Evolutionary conservation across 2,888 invertebrate genomes (phyloP), one percentile per base, ranked within the genome.

Genomic region (Matsumyia berberina): DNA sequence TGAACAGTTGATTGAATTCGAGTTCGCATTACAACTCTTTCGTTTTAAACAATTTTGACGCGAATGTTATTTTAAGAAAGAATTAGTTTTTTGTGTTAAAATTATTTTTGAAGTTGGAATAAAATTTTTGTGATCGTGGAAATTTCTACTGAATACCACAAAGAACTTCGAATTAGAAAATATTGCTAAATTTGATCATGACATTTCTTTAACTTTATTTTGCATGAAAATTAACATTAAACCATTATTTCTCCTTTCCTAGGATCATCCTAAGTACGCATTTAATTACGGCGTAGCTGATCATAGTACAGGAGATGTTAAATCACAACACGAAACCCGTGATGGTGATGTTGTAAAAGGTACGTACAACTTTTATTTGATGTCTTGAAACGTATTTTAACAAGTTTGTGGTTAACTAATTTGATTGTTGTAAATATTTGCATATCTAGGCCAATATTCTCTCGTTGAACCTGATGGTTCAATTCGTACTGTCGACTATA

Each of bases 281-380:
- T 94, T 94, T 87, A 94, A 94, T 87, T 94, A 94, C 87, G 94
- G 94, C 17, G 94, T 94, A 51, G 93, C 94, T 12, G 94, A 94
- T 89, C 94, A 93, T 85, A 89, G 90, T 74, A 92, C 92, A 0
- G 92, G 92, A 0, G 94, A 94, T 88, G 93, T 94, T 0, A 94
- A 94, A 87, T 94, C 94, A 15, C 94, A 94, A 87, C 94, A 94
- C 80, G 94, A 94, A 88, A 93, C 93, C 0, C 92, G 94, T 77
- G 94, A 94, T 82, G 94, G 94, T 0, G 94, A 94, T 89, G 93
- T 94, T 33, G 94, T 94, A 0, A 94, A 94, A 92, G 94, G 94
- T 94, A 89, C 79, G 15, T 12, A 5, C 5, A 15, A 33, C n/a
- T 0, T 17, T 5, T 2, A 6, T 24, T 6, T 17, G 8, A n/a